Evolutionary conservation across 1,140 invertebrate genomes (phyloP).

Genomic region (Orussus abietinus): DNA sequence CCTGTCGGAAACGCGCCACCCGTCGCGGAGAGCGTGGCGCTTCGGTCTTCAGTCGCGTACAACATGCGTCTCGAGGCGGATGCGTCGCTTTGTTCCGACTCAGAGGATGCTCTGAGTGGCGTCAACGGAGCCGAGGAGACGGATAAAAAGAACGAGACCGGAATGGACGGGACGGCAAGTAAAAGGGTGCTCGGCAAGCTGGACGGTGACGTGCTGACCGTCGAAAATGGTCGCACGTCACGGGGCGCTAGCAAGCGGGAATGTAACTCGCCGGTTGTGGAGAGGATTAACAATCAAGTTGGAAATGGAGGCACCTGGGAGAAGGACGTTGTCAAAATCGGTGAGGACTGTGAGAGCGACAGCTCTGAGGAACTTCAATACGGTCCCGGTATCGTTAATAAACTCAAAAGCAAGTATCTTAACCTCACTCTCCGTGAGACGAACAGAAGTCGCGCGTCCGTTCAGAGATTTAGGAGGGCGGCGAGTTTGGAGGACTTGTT

Average conservation of each 20-base stretch:
- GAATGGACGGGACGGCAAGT: not conserved
- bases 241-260: constrained; percentile 21
- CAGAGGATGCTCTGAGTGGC: constrained; percentile 39
- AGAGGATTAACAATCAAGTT: constrained; percentile 10
- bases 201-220: constrained; percentile 18
- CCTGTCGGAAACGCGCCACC: constrained; percentile 4
- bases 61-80: constrained; percentile 51
- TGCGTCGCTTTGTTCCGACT: constrained; percentile 36
- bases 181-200: not conserved
- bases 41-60: constrained; percentile 40
- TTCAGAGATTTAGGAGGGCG: constrained; percentile 68
- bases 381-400: constrained; percentile 87
- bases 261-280: constrained; percentile 17
- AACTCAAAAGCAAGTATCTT: constrained; percentile 78
- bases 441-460: constrained; percentile 58
- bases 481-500: constrained; percentile 81
- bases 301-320: no score
- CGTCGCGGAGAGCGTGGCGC: constrained; percentile 10
- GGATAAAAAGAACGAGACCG: constrained; percentile 13
- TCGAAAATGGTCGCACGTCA: constrained; percentile 25
- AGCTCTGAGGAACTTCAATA: constrained; percentile 79
- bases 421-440: constrained; percentile 71
- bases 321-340: no score
- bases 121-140: constrained; percentile 7
- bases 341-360: constrained; percentile 53